Evolutionary conservation across 2,888 invertebrate species (phyloP).

Genomic region (Platerodrilus igneus): DNA sequence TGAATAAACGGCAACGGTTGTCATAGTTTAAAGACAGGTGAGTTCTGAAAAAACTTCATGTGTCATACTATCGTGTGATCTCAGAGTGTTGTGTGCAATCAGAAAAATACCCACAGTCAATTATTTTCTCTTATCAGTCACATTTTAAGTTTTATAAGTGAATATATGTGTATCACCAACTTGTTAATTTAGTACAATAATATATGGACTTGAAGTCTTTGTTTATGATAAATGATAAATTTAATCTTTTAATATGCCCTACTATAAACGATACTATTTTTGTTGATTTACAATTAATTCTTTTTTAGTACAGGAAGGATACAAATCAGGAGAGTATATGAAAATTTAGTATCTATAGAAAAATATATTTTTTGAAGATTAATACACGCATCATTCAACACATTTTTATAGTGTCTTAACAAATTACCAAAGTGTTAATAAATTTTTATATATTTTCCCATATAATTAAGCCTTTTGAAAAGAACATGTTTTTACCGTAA

Average conservation of each 20-base stretch:
- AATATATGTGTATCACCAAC: too few relatives aligned
- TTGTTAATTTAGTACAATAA: too few relatives aligned
- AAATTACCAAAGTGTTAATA: conserved; percentile 16
- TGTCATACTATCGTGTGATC: conserved; percentile 43
- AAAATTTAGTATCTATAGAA: conserved; percentile 14
- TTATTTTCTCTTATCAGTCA: conserved; percentile 33
- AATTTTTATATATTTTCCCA: conserved; percentile 23
- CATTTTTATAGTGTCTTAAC: conserved; percentile 3
- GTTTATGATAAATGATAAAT: too few relatives aligned
- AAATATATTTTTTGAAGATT: conserved; percentile 18
- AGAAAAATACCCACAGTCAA: conserved; percentile 41
- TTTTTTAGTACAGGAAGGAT: conserved; percentile 4
- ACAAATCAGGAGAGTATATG: conserved; percentile 15
- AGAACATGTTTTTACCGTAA: conserved; percentile 18
- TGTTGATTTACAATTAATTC: too few relatives aligned
- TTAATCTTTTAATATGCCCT: too few relatives aligned
- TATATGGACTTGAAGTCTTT: too few relatives aligned
- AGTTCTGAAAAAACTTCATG: conserved; percentile 36
- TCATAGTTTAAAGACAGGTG: conserved; percentile 56
- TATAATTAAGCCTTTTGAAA: conserved; percentile 14
- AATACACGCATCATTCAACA: conserved; percentile 9
- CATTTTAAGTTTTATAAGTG: too few relatives aligned
- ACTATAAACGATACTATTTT: too few relatives aligned
- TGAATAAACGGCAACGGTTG: conserved; percentile 66
- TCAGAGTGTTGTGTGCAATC: conserved; percentile 40